Conservation (phyloP, 2,888 invertebrate species). For the Apodemia mormo region DNA sequence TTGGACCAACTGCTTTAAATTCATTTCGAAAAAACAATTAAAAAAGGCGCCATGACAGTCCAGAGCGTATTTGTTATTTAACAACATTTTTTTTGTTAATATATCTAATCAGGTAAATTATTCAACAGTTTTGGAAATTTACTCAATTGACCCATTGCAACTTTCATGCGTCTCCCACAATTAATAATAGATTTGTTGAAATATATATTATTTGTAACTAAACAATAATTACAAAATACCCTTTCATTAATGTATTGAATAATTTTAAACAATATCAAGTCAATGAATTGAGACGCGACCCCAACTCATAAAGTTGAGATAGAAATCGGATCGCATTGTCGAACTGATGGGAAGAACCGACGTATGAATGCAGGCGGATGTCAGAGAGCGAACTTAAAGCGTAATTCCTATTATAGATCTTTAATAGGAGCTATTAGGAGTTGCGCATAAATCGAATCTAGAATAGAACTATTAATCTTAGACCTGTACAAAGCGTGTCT, state of each 20-base stretch:
- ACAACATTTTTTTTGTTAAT: too few relatives aligned
- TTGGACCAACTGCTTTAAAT: too few relatives aligned
- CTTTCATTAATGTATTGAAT: neutral
- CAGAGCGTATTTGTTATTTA: too few relatives aligned
- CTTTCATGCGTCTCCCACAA: too few relatives aligned
- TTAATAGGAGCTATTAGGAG: conserved; percentile 46
- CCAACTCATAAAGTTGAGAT: conserved; percentile 24
- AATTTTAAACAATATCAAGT: conserved; percentile 7
- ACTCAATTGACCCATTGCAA: too few relatives aligned
- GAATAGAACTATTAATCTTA: conserved; percentile 66
- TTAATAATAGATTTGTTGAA: too few relatives aligned
- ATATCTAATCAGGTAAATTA: too few relatives aligned
- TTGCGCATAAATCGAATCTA: conserved; percentile 60
- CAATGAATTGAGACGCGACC: conserved; percentile 9
- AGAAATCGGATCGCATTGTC: conserved; percentile 25
- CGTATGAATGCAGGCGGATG: conserved; percentile 37
- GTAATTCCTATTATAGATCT: conserved; percentile 17
- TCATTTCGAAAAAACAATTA: too few relatives aligned
- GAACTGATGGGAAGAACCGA: conserved; percentile 27
- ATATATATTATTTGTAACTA: too few relatives aligned
- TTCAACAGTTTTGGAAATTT: too few relatives aligned
- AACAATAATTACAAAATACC: too few relatives aligned
- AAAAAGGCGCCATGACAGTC: too few relatives aligned
- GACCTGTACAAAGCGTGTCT: conserved; percentile 14
- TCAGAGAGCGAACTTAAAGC: conserved; percentile 44